Percentiles rank a stretch among this genome's conserved stretches.
Conservation (phyloP, 2,113 vertebrate species). For the Nicator chloris region DNA sequence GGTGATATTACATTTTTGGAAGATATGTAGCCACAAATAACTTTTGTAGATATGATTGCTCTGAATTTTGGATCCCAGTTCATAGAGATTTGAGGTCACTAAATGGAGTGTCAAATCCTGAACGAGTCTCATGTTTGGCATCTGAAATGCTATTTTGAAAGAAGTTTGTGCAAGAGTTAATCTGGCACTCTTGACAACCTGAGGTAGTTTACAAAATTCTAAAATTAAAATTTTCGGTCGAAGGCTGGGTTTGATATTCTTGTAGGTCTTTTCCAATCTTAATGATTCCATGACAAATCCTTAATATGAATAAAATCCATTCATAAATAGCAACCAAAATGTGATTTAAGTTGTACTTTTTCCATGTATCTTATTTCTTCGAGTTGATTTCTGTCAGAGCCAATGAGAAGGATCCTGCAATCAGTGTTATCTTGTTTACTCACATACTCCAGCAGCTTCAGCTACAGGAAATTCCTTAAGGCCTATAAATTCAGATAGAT, state of each 20-base stretch:
- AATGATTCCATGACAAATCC: not conserved
- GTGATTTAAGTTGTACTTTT: not conserved
- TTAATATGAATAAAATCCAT: not conserved
- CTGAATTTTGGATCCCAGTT: not conserved
- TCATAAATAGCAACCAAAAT: not conserved
- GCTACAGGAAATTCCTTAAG: not conserved
- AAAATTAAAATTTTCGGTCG: fast-evolving
- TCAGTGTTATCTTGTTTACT: not conserved
- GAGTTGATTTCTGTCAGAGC: not conserved
- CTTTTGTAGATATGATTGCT: not conserved
- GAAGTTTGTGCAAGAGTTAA: not conserved
- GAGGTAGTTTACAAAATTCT: not conserved
- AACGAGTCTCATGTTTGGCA: not conserved
- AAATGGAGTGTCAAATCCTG: not conserved
- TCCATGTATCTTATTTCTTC: not conserved
- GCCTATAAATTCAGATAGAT: not conserved
- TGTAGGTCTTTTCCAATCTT: not conserved
- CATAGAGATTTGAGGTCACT: not conserved
- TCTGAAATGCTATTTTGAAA: not conserved
- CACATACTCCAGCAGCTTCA: not conserved
- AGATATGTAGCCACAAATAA: not conserved
- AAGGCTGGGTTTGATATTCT: not conserved
- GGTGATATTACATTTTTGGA: not conserved
- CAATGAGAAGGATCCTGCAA: not conserved
- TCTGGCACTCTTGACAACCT: not conserved